Evolutionary conservation across 2,888 invertebrate genomes (phyloP).

Genomic region (Emesis russula): DNA sequence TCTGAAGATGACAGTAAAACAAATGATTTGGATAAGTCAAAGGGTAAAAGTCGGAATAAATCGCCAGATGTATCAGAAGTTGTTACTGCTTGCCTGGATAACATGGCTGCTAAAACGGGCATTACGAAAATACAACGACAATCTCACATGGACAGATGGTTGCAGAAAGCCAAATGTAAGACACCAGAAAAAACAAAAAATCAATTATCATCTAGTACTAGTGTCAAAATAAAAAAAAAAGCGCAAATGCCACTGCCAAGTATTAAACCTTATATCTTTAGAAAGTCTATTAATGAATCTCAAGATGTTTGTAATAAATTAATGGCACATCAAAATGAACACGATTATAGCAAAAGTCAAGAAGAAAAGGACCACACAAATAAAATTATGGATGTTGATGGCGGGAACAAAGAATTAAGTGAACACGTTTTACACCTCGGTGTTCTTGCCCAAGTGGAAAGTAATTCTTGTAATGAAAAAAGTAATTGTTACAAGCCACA

Average conservation of each 20-base stretch:
- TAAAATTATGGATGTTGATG: background rate
- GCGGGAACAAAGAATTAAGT: conserved; percentile 35
- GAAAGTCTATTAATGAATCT: conserved; percentile 91
- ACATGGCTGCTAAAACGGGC: conserved; percentile 95
- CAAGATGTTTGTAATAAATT: conserved; percentile 84
- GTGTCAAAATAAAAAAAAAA: conserved; percentile 73
- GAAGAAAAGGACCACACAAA: background rate
- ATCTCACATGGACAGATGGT: conserved; percentile 95
- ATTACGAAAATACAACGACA: conserved; percentile 94
- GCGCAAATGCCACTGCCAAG: conserved; percentile 82
- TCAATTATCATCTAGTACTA: conserved; percentile 72
- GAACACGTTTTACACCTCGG: conserved; percentile 80
- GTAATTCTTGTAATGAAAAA: conserved; percentile 70
- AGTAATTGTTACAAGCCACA: conserved; percentile 46
- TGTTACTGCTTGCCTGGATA: conserved; percentile 94
- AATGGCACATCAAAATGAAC: conserved; percentile 90
- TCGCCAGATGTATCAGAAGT: conserved; percentile 94
- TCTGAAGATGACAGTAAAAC: conserved; percentile 92
- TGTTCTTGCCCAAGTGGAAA: conserved; percentile 87
- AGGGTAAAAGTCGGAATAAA: conserved; percentile 91
- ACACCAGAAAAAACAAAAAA: conserved; percentile 93
- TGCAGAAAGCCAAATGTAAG: conserved; percentile 95
- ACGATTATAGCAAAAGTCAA: conserved; percentile 85
- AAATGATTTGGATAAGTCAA: conserved; percentile 91
- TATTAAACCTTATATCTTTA: conserved; percentile 90